Evolutionary conservation across 2,797 vertebrate genomes (phyloP).

Genomic region (Urocyon cinereoargenteus): DNA sequence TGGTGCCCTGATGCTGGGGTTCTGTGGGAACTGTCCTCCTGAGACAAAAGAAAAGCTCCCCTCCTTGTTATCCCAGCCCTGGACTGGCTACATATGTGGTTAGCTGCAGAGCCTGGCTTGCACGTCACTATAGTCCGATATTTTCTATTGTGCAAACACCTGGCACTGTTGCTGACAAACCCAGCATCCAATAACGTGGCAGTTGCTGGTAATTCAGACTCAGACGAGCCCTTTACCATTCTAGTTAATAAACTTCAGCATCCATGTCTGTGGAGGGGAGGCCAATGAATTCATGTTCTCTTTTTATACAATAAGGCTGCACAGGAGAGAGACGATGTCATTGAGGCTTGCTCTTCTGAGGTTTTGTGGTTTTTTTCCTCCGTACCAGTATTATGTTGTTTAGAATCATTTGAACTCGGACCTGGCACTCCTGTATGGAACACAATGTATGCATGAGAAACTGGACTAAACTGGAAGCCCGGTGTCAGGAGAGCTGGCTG

Average conservation of each 20-base stretch:
- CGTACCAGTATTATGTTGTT: background rate
- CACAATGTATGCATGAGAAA: background rate
- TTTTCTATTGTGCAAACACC: background rate
- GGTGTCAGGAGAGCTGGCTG: background rate
- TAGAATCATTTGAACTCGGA: background rate
- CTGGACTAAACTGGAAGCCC: background rate
- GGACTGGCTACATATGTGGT: rapidly evolving
- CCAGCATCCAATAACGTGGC: background rate
- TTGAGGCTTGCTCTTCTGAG: background rate
- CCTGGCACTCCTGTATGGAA: background rate
- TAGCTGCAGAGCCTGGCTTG: background rate
- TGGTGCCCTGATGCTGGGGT: background rate
- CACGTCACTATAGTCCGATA: rapidly evolving
- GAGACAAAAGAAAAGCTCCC: background rate
- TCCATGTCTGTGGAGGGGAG: background rate
- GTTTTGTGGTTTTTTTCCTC: background rate
- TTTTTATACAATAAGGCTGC: background rate
- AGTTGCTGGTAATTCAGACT: background rate
- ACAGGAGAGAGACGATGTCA: rapidly evolving
- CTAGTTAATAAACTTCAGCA: background rate
- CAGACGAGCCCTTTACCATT: background rate
- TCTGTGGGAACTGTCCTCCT: background rate
- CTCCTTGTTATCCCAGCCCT: background rate
- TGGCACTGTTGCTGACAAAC: background rate
- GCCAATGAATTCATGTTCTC: background rate